A percentile compares a stretch with the other conserved stretches of the same genome.
These are phyloP conservation scores for Ennomos fuscantarius DNA, from an alignment of 2,888 invertebrate genomes.

Conservation along the genomic window DNA sequence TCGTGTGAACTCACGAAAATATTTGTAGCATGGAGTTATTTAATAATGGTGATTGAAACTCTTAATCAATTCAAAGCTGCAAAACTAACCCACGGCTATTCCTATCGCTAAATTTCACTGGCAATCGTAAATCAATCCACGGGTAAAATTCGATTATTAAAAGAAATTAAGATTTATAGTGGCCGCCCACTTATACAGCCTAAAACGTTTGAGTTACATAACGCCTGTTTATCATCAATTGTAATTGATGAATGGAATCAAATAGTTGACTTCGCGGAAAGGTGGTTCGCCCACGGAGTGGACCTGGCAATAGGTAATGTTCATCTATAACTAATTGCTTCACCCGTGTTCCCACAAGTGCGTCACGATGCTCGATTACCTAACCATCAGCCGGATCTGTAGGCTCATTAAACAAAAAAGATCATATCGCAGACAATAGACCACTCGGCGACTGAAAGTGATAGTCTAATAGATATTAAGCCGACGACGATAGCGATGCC, in stretches of 20 bases:
- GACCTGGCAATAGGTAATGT: constrained; percentile 40
- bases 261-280: constrained; percentile 49
- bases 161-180: constrained; percentile 40
- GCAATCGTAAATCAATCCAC: constrained; percentile 37
- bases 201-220: constrained; percentile 41
- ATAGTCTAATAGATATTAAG: constrained; percentile 77
- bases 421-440: constrained; percentile 79
- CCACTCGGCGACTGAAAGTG: constrained; percentile 79
- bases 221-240: constrained; percentile 41
- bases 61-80: constrained; percentile 7
- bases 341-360: constrained; percentile 72
- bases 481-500: constrained; percentile 65
- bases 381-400: constrained; percentile 79
- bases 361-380: constrained; percentile 70
- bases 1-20: too few species aligned
- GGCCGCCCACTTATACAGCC: constrained; percentile 33
- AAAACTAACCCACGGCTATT: constrained; percentile 6
- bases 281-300: constrained; percentile 42
- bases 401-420: constrained; percentile 76
- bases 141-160: constrained; percentile 36
- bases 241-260: constrained; percentile 53
- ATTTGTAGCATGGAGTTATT: neutral
- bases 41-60: neutral
- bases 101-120: constrained; percentile 15
- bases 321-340: constrained; percentile 59